Evolutionary conservation across 2,797 vertebrate species (phyloP).

Genomic region (Peromyscus eremicus): DNA sequence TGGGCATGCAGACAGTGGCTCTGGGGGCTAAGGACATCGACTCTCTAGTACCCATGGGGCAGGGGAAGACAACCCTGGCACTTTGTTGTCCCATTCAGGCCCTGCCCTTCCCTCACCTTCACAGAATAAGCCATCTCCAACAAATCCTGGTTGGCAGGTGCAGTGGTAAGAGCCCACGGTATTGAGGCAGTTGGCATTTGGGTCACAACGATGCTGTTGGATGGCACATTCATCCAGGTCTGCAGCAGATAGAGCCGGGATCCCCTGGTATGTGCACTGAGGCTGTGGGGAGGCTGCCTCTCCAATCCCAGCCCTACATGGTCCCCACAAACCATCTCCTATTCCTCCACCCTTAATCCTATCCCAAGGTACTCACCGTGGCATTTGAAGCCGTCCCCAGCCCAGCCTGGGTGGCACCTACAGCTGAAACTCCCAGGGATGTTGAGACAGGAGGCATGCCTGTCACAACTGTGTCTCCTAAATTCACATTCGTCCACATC

Average conservation of each 20-base stretch:
- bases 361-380: slow-evolving; percentile 90
- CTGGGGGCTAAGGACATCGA: not conserved
- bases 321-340: fast-evolving
- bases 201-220: slow-evolving; percentile 94
- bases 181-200: slow-evolving; percentile 94
- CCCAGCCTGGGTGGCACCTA: slow-evolving; percentile 95
- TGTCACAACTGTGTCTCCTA: slow-evolving; percentile 95
- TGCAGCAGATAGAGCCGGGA: slow-evolving; percentile 73
- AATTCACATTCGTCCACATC: slow-evolving; percentile 97
- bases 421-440: slow-evolving; percentile 96
- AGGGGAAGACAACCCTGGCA: not conserved
- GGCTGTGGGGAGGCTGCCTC: not conserved
- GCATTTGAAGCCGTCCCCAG: slow-evolving; percentile 95
- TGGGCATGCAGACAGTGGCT: not conserved
- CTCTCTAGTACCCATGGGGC: not conserved
- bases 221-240: slow-evolving; percentile 95
- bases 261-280: not conserved
- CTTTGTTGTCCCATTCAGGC: not conserved
- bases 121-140: slow-evolving; percentile 95
- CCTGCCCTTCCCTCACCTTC: slow-evolving; percentile 88
- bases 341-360: fast-evolving
- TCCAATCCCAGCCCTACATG: not conserved
- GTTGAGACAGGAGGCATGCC: slow-evolving; percentile 95
- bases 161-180: slow-evolving; percentile 93
- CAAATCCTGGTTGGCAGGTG: slow-evolving; percentile 90